Evolutionary conservation across 2,113 vertebrate species (phyloP), one percentile per base, ranked within the genome.

Genomic region (Uropsilus gracilis): DNA sequence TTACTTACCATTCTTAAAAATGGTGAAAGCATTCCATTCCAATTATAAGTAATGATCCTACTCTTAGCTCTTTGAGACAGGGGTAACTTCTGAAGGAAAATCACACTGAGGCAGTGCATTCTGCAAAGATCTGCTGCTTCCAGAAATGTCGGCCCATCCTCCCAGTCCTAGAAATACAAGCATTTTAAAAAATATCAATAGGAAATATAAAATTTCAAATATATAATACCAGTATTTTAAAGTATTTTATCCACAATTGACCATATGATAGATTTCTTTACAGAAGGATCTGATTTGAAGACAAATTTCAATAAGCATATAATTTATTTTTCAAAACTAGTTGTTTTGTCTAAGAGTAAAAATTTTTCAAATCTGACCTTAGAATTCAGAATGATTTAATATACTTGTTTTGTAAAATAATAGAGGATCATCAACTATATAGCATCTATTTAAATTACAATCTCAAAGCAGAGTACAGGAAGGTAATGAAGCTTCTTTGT

Each of bases 111-210:
- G 53, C 97, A 98, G 0, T 95, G 87, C 84, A 97, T 91, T 92
- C 97, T 97, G 72, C 86, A 98, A 32, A 97, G 89, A 78, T 97
- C 97, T 80, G 83, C 86, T 48, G 73, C 97, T 95, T 71, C 96
- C 76, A 78, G 66, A 57, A 78, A 18, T 57, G 92, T 86, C 0
- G 90, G 64, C 6, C 28, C 86, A 71, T n/a, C n/a, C n/a, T 10
- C 91, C 55, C 46, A 93, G 72, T 59, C 80, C 97, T 98, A 57
- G 69, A 66, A 85, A 83, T n/a, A 97, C n/a, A 95, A 32, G 3
- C n/a, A 73, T 94, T 82, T 20, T 57, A 22, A 34, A 75, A 71
- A 57, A 2, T 24, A 75, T 80, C 34, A 55, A 28, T 17, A 55
- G 46, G 44, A 55, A 81, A 68, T 37, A 8, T 89, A 75, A 66